Evolutionary conservation across 2,888 invertebrate species (phyloP), one percentile per base, ranked within the genome.

Genomic region (Tetragnatha montana): DNA sequence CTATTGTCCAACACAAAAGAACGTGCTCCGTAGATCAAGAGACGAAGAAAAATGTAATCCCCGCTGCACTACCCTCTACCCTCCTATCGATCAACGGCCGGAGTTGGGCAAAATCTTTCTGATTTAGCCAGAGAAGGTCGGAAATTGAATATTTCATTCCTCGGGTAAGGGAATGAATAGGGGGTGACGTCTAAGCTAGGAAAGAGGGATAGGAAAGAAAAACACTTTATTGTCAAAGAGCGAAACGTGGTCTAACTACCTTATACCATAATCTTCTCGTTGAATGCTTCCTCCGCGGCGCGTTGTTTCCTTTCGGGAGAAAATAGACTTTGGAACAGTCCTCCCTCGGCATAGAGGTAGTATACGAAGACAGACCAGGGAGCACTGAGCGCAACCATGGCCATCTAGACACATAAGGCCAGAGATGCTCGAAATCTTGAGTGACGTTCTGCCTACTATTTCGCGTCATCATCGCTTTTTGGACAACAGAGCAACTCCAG

Each of bases 111-210:
- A 82, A 82, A 82, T 74, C 82, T 82, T 73, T 74, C 50, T 51
- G 73, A 74, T 74, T 74, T 82, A 22, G 51, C 22, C 74, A 82
- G 50, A 74, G 74, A 74, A 74, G 17, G 60, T 82, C 82, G 82
- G 82, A 82, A 82, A 82, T 82, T 82, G 82, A 82, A 82, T 74
- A 74, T 82, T 82, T 82, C 82, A 82, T 73, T 82, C 60, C 60
- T 70, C 14, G 60, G 47, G 60, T 82, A 71, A 81, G 70, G 49
- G 49, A 78, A 81, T 81, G 81, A 70, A 81, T 70, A 71, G 49
- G 47, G 81, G 71, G 49, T 70, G 70, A 49, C 71, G 81, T 81
- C 10, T 60, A 78, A 78, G 78, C 78, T 60, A 8, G 60, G 60
- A 60, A 60, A 60, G 60, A 60, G 60, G 12, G 17, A 60, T 60